phyloP scores from a whole-genome alignment of 1,140 invertebrate species.

The Calycopis cecrops region DNA sequence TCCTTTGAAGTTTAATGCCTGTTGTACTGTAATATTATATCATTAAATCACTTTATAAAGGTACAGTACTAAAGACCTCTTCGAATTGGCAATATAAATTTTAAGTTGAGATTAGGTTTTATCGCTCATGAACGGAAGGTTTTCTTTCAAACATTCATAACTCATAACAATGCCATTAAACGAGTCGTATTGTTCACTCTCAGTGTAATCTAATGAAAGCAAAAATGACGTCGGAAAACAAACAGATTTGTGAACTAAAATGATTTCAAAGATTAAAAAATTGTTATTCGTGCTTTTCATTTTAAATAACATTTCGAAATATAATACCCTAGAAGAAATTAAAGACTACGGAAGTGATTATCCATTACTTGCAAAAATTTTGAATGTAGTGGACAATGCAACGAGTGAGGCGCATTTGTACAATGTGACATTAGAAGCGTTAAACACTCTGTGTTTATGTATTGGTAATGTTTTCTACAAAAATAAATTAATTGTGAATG shows the following conservation, averaged over 20 bases:
- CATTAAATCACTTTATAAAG: too few relatives aligned
- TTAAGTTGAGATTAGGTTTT: constrained; percentile 9
- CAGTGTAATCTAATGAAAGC: constrained; percentile 16
- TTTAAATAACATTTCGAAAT: not conserved
- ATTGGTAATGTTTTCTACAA: constrained; percentile 38
- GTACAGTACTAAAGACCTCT: too few relatives aligned
- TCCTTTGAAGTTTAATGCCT: too few relatives aligned
- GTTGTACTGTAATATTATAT: too few relatives aligned
- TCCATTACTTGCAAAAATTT: constrained; percentile 38
- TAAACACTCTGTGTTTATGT: constrained; percentile 52
- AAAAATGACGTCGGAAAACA: constrained; percentile 26
- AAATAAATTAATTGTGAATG: constrained; percentile 30
- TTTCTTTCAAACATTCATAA: constrained; percentile 28
- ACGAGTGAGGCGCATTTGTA: constrained; percentile 41
- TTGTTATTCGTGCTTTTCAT: constrained; percentile 1
- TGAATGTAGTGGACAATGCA: constrained; percentile 43
- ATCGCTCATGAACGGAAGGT: constrained; percentile 22
- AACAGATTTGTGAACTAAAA: not conserved
- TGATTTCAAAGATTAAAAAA: constrained; percentile 27
- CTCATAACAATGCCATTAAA: constrained; percentile 33
- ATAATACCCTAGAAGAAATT: constrained; percentile 1
- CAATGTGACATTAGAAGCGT: constrained; percentile 43
- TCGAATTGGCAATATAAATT: too few relatives aligned
- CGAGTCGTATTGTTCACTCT: constrained; percentile 23
- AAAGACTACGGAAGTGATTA: constrained; percentile 25